Percentiles rank a stretch among this genome's conserved stretches.
Evolutionary conservation across 2,797 vertebrate species (phyloP).

Genomic region (Babyrousa celebensis): DNA sequence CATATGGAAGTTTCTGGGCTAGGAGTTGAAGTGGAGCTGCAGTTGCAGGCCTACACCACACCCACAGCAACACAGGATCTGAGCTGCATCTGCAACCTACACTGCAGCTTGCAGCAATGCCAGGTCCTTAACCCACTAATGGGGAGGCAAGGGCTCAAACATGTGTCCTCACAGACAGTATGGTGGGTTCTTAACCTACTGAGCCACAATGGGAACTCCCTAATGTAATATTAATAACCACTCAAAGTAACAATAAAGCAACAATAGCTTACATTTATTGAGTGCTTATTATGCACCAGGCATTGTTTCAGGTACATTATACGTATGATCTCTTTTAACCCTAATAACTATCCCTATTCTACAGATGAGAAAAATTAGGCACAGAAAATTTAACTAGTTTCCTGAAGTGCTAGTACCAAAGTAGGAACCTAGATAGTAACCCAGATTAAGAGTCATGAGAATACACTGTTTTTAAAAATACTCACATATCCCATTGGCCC

Average conservation of each 20-base stretch:
- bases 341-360: neutral
- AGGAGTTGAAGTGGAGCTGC: too few species aligned
- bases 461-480: neutral
- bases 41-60: too few species aligned
- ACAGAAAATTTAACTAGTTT: neutral
- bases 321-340: neutral
- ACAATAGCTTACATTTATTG: neutral
- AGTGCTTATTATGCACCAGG: neutral
- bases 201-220: neutral
- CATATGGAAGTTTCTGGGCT: too few species aligned
- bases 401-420: neutral
- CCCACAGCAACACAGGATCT: too few species aligned
- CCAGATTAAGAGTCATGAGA: neutral
- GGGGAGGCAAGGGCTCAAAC: too few species aligned
- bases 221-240: neutral
- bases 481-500: neutral
- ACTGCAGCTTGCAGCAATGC: too few species aligned
- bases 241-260: neutral
- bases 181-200: too few species aligned
- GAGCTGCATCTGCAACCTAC: too few species aligned
- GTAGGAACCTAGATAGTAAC: neutral
- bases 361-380: conserved; percentile 31
- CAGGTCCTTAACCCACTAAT: too few species aligned
- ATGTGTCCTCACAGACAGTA: too few species aligned
- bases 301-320: neutral